phyloP scores from a whole-genome alignment of 2,888 invertebrate species.

The Drosophila kuntzei region DNA sequence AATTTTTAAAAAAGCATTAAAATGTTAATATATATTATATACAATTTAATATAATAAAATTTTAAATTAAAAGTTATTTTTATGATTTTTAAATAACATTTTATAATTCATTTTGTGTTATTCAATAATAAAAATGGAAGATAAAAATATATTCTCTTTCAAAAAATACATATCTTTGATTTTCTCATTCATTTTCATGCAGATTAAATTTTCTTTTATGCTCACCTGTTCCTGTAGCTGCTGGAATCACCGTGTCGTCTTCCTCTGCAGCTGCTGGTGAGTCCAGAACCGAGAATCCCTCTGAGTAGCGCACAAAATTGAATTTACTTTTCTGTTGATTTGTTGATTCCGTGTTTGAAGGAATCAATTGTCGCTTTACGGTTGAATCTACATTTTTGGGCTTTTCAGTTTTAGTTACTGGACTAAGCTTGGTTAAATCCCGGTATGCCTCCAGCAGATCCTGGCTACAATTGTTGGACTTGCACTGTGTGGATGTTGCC shows the following conservation, averaged over 20 bases:
- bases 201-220: too few relatives aligned
- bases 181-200: too few relatives aligned
- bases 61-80: too few relatives aligned
- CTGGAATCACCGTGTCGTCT: not conserved
- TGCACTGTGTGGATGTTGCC: constrained; percentile 59
- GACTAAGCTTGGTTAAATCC: constrained; percentile 25
- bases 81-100: too few relatives aligned
- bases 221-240: not conserved
- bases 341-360: not conserved
- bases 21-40: too few relatives aligned
- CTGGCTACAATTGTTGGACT: constrained; percentile 5
- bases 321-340: constrained; percentile 37
- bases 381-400: not conserved
- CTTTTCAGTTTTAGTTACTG: constrained; percentile 11
- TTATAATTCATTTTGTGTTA: too few relatives aligned
- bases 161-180: too few relatives aligned
- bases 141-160: too few relatives aligned
- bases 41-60: too few relatives aligned
- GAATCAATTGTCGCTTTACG: constrained; percentile 49
- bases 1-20: too few relatives aligned
- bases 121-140: too few relatives aligned
- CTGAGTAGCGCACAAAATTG: constrained; percentile 71
- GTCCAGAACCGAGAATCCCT: constrained; percentile 23
- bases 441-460: constrained; percentile 18
- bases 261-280: not conserved